phyloP scores from a whole-genome alignment of 2,113 vertebrate species.

The Indicator indicator region DNA sequence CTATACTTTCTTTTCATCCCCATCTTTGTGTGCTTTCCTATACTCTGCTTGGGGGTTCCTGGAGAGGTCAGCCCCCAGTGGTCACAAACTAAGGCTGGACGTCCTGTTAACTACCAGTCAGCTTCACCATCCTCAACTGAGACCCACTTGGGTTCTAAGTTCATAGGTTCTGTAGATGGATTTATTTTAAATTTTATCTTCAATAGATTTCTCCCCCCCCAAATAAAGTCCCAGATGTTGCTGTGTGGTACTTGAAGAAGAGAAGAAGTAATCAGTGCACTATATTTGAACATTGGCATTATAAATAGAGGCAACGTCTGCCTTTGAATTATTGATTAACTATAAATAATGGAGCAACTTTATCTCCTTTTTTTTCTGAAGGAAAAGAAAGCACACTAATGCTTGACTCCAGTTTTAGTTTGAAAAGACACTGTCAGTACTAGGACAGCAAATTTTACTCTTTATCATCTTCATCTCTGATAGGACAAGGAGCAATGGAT shows the following conservation, averaged over 20 bases:
- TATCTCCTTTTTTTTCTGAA: not conserved
- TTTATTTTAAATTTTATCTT: too few relatives aligned
- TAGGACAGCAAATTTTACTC: not conserved
- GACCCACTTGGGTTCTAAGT: not conserved
- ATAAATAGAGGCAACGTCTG: not conserved
- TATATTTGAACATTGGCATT: slow-evolving; percentile 44
- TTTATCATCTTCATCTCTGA: not conserved
- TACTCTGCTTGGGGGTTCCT: not conserved
- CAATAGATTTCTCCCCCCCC: not conserved
- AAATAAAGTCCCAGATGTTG: not conserved
- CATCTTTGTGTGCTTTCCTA: not conserved
- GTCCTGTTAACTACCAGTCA: not conserved
- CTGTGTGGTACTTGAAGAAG: slow-evolving; percentile 12
- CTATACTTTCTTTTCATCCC: not conserved
- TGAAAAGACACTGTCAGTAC: not conserved
- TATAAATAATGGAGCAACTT: slow-evolving; percentile 46
- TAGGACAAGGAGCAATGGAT: too few relatives aligned
- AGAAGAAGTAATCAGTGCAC: slow-evolving; percentile 36
- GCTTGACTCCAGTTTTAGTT: not conserved
- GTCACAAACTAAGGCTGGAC: not conserved
- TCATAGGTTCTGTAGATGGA: too few relatives aligned
- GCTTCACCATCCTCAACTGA: not conserved
- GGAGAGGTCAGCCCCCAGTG: not conserved
- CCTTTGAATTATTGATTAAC: slow-evolving; percentile 42
- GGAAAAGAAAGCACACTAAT: not conserved